Base-by-base conservation (phyloP, 2,113 vertebrate genomes). In the Aleadryas rufinucha region DNA sequence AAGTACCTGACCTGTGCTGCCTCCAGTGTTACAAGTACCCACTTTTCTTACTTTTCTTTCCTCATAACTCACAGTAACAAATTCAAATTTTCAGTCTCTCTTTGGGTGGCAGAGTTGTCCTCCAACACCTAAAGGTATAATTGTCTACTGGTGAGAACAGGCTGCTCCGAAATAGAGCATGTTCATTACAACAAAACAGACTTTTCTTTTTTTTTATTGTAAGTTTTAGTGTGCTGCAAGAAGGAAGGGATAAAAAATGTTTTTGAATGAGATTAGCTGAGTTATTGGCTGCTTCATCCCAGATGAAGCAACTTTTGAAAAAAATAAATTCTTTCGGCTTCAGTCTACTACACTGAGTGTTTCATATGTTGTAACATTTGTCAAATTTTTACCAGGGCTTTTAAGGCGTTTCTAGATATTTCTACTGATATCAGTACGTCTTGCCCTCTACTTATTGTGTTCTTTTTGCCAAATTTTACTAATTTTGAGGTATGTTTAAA, bases 1-100 rank as follows among this genome's bases (percentile, higher is more conserved):
- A 33, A 0, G 2, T 31, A 45, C 30, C 37, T 80, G 60, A 87
- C 47, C 80, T 89, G 26, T 0, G 0, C 31, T 83, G 41, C 26
- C 37, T 83, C 39, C 60, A 42, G 50, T 13, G 5, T 78, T 84
- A 57, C 16, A 65, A 50, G 16, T 39, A 41, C 41, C 33, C 9
- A 18, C 39, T 90, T 65, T 69, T 52, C 61, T 75, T 78, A 17
- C 49, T 93, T 79, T 83, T 54, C 39, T 68, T 84, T 54, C 37
- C 42, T 61, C 20, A 30, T 60, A 77, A 72, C 41, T 90, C 50
- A 21, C 13, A 53, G 1, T 54, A 68, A 53, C 4, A 9, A 85
- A 69, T 79, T n/a, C 10, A 35, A 57, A 74, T 83, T 86, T 65
- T 69, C 21, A 31, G 24, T 80, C 21, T 60, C 18, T 82, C 0